A percentile compares a stretch with the other conserved stretches of the same genome.
Evolutionary conservation across 2,888 invertebrate genomes (phyloP).

Genomic region (Tolmerus cingulatus): DNA sequence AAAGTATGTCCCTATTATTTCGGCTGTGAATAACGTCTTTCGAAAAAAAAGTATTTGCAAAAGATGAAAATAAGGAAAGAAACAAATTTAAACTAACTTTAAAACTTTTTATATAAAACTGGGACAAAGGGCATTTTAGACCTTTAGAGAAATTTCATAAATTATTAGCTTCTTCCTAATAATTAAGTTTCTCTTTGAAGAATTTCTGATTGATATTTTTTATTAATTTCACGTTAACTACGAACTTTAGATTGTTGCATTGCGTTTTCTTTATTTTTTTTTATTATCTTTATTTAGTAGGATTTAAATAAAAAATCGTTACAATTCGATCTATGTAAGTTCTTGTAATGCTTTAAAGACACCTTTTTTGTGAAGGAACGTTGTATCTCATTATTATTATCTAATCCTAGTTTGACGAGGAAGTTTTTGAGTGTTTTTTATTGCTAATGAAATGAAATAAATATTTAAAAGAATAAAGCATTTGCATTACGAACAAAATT

Average conservation of each 20-base stretch:
- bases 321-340: not conserved
- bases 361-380: not conserved
- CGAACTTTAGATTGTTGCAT: not conserved
- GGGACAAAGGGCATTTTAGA: not conserved
- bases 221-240: not conserved
- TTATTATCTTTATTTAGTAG: not conserved
- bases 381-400: not conserved
- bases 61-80: not conserved
- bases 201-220: not conserved
- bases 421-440: not conserved
- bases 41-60: not conserved
- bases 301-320: not conserved
- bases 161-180: not conserved
- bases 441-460: not conserved
- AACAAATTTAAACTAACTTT: not conserved
- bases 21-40: slow-evolving; percentile 7
- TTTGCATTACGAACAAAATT: not conserved
- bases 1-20: not conserved
- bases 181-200: not conserved
- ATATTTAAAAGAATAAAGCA: not conserved
- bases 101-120: not conserved
- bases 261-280: not conserved
- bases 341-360: not conserved
- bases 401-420: not conserved
- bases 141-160: not conserved